Evolutionary conservation across 2,113 vertebrate species (phyloP), one percentile per base, ranked within the genome.

Genomic region (Scalopus aquaticus): DNA sequence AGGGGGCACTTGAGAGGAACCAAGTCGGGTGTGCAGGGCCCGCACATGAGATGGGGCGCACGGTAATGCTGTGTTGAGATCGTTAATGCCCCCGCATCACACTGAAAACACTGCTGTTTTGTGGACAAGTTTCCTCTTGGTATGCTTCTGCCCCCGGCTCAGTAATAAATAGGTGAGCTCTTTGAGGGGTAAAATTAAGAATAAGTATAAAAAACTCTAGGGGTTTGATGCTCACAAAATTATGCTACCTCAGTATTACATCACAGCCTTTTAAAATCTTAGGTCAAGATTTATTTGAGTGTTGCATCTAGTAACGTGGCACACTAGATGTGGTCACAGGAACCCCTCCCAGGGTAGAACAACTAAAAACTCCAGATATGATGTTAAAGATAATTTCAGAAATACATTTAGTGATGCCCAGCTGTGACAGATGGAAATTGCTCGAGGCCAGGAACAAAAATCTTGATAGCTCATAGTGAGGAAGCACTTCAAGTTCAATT

Each of bases 221-320:
- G 86, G 26, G 19, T 44, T 91, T 78, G 22, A 32, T 87, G 30
- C 42, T 89, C 22, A 89, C 56, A 78, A 94, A 92, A 80, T 58
- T 79, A 82, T 49, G 30, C n/a, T 76, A 22, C 56, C 81, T 86
- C 12, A 35, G 15, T 70, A 86, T 37, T 78, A 78, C 42, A 76
- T 13, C 42, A 79, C 24, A 86, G 42, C 39, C 46, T 91, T 60
- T 35, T 4, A 58, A 72, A 60, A 83, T 70, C 58, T 65, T 56
- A 81, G 28, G 22, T 30, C 54, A 65, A 93, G 73, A 77, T 81
- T 17, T 64, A 77, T 82, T 11, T 64, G 16, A 81, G 3, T 72
- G 35, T 84, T 77, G 22, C 44, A 54, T 67, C 77, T 94, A 87
- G 65, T 24, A 83, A 42, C 30, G 65, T 20, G 42, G 51, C 32